Base-by-base conservation (phyloP, 2,113 vertebrate genomes). In the Lamprotornis superbus region DNA sequence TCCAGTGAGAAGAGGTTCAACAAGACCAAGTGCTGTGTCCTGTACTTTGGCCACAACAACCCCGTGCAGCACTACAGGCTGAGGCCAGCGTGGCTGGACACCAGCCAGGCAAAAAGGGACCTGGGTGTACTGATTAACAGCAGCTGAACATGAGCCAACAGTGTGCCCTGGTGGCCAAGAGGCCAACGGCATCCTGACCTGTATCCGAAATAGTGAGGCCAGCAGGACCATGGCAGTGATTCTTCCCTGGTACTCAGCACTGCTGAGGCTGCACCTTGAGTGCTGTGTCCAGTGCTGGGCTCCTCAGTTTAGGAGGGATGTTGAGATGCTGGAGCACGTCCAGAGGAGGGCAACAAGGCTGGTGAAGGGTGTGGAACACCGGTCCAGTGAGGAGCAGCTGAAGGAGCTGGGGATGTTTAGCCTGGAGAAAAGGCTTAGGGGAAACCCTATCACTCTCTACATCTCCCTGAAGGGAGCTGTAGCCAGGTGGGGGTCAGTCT, bases 401-500 rank as follows among this genome's bases (percentile, higher is more conserved):
- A 37, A 21, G 64, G 23, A 49, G 28, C 5, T 49, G 35, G 7
- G 11, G 7, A 28, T 47, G 28, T 49, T 68, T 18, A 69, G 10
- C 2, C 27, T 47, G 52, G 10, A 56, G 63, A 47, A 81, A 11
- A 57, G 78, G 28, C 9, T 47, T 42, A 81, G 14, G 23, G 23
- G 23, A 59, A 44, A 49, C 30, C 11, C 15, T 11, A 18, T 9
- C 30, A 23, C 9, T 59, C 16, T 37, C 11, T 59, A 4, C 18
- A 59, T 18, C 5, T 4, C 3, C 11, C 44, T n/a, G 11, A 18
- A n/a, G 28, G 15, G 44, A 59, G 30, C 3, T 30, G 44, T 23
- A 40, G 44, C 30, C 23, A 59, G 44, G 15, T 19, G 31, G 2
- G 14, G 15, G 9, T 30, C 0, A 0, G 37, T 24, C 10, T 70